phyloP scores from a whole-genome alignment of 2,888 invertebrate genomes.

The Cylloceria caligata region DNA sequence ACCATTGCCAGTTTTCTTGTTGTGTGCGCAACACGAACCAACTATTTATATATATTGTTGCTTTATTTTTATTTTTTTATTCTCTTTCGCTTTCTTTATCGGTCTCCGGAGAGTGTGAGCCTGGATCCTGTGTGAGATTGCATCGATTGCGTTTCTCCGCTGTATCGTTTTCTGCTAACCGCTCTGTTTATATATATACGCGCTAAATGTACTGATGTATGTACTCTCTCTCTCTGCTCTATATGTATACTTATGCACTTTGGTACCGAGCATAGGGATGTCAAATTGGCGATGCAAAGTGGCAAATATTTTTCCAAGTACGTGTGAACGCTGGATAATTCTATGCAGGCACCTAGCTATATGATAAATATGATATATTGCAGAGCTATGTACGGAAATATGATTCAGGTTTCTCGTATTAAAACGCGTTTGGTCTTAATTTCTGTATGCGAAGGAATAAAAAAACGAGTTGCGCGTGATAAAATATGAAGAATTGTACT shows the following conservation, averaged over 20 bases:
- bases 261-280: conserved; percentile 10
- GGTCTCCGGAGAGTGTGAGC: conserved; percentile 64
- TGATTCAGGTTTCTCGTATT: too few species aligned
- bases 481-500: too few species aligned
- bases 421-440: too few species aligned
- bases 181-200: conserved; percentile 42
- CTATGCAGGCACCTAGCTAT: not conserved
- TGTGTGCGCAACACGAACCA: conserved; percentile 55
- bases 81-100: conserved; percentile 66
- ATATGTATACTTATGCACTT: conserved; percentile 43
- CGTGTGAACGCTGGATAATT: conserved; percentile 24
- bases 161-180: conserved; percentile 10
- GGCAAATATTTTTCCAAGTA: conserved; percentile 33
- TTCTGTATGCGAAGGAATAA: too few species aligned
- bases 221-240: not conserved
- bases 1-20: conserved; percentile 34
- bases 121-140: conserved; percentile 65
- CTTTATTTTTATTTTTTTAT: conserved; percentile 49
- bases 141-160: conserved; percentile 62
- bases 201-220: not conserved
- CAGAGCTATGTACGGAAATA: too few species aligned
- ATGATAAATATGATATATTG: not conserved
- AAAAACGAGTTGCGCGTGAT: too few species aligned
- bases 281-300: conserved; percentile 28
- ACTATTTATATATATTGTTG: too few species aligned